A percentile compares a stretch with the other conserved stretches of the same genome.
These are phyloP conservation scores for Chionoecetes opilio DNA, from an alignment of 1,140 invertebrate species.

Conservation along the genomic window DNA sequence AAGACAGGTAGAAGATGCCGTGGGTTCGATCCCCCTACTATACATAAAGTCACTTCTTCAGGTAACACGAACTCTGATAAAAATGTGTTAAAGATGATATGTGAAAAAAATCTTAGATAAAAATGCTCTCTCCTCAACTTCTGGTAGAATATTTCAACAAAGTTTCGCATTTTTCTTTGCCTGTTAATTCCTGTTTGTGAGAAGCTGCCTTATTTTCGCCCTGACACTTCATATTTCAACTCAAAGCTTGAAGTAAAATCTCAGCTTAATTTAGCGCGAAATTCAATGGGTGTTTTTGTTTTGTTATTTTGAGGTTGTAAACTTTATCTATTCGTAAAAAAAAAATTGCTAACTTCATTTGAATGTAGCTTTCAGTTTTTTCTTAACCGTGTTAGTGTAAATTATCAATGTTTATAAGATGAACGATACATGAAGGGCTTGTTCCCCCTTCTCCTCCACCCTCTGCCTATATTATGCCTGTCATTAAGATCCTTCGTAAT, in stretches of 20 bases:
- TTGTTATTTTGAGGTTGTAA: neutral
- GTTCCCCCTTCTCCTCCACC: too few relatives aligned
- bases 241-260: neutral
- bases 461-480: too few relatives aligned
- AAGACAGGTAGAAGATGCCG: neutral
- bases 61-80: too few relatives aligned
- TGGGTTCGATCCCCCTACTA: neutral
- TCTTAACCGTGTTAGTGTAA: too few relatives aligned
- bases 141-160: neutral
- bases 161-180: neutral
- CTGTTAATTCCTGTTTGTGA: slow-evolving; percentile 20
- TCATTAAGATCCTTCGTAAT: too few relatives aligned
- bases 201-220: neutral
- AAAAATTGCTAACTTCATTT: slow-evolving; percentile 3
- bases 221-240: neutral
- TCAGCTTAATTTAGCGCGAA: neutral
- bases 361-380: neutral
- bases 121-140: neutral
- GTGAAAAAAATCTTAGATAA: neutral
- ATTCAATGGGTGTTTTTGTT: too few relatives aligned
- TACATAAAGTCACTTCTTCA: neutral
- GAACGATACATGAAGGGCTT: too few relatives aligned
- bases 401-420: too few relatives aligned
- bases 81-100: neutral
- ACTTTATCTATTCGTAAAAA: neutral